These are phyloP conservation scores for Rhynchotus rufescens DNA, from an alignment of 2,797 vertebrate genomes.

Conservation along the genomic window DNA sequence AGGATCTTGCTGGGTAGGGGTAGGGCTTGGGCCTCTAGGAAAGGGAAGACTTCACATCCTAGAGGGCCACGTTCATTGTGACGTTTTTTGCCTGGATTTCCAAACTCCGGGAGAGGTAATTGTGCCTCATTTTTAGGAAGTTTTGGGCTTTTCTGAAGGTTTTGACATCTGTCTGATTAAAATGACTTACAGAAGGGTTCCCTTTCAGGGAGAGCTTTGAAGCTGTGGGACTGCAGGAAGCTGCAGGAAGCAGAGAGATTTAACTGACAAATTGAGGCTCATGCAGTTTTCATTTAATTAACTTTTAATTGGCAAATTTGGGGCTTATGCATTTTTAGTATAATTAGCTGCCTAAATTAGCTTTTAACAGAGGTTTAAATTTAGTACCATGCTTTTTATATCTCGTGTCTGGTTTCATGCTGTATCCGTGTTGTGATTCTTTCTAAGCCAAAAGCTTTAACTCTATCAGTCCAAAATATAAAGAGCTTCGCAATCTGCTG, in stretches of 20 bases:
- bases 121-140: neutral
- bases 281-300: slow-evolving; percentile 60
- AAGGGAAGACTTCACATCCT: neutral
- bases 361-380: slow-evolving; percentile 61
- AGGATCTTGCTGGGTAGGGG: rapidly evolving
- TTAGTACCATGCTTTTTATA: slow-evolving; percentile 67
- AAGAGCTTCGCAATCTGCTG: neutral
- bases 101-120: neutral
- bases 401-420: slow-evolving; percentile 3
- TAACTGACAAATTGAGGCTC: slow-evolving; percentile 55
- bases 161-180: slow-evolving; percentile 19
- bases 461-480: neutral
- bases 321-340: slow-evolving; percentile 28
- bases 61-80: rapidly evolving
- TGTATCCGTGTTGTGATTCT: neutral
- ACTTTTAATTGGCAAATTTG: slow-evolving; percentile 69
- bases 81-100: neutral
- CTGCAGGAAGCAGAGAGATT: slow-evolving; percentile 64
- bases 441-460: slow-evolving; percentile 7
- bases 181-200: neutral
- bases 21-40: neutral
- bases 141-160: neutral
- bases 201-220: slow-evolving; percentile 17
- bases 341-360: slow-evolving; percentile 71
- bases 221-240: slow-evolving; percentile 46